These are phyloP conservation scores for Phyllostomus discolor DNA, from an alignment of 2,113 vertebrate species.

Conservation along the genomic window DNA sequence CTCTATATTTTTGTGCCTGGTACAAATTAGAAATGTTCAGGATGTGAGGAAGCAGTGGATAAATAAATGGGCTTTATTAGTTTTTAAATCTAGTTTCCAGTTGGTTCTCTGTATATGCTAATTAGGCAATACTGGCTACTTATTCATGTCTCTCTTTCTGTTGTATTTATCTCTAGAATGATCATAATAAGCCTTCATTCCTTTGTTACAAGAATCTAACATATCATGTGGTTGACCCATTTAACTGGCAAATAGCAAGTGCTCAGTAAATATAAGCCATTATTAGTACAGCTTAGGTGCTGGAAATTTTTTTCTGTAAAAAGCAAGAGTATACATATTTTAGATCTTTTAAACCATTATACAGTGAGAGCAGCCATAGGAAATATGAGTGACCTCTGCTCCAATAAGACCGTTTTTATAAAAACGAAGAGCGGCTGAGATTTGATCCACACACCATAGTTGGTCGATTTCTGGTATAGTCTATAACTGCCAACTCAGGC, in stretches of 20 bases:
- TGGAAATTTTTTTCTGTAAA: not conserved
- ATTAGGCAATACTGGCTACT: not conserved
- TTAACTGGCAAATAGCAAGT: not conserved
- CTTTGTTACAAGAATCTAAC: not conserved
- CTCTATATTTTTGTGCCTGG: not conserved
- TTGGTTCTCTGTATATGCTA: not conserved
- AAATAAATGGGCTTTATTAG: not conserved
- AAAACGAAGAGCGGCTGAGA: not conserved
- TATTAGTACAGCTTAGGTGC: not conserved
- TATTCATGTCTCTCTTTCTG: not conserved
- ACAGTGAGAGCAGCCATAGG: not conserved
- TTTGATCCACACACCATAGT: not conserved
- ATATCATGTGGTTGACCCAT: not conserved
- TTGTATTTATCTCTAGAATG: not conserved
- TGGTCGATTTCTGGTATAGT: not conserved
- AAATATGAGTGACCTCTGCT: not conserved
- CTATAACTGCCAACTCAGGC: not conserved
- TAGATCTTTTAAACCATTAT: not conserved
- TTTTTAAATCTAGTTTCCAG: not conserved
- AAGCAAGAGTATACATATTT: not conserved
- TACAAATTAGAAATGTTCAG: not conserved
- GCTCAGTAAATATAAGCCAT: not conserved
- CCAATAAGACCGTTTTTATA: not conserved
- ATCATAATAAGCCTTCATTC: not conserved
- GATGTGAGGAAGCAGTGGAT: not conserved